Conservation (phyloP, 2,113 vertebrate species). For the Axis porcinus region DNA sequence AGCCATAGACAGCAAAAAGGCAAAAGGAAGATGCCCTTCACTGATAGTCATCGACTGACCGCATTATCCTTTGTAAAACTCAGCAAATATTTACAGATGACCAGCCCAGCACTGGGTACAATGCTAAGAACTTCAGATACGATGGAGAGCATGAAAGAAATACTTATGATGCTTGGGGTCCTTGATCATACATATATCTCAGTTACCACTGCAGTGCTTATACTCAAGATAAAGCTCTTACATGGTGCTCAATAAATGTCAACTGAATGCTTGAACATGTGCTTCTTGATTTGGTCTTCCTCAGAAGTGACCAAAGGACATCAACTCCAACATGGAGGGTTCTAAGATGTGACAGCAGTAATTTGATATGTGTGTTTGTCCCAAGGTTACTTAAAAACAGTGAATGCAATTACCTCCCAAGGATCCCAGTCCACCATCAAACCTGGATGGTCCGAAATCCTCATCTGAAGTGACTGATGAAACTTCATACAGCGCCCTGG, state of each 20-base stretch:
- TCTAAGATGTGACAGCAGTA: neutral
- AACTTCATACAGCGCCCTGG: neutral
- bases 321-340: neutral
- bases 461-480: neutral
- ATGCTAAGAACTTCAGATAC: neutral
- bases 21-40: neutral
- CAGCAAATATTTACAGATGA: neutral
- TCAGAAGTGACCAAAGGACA: neutral
- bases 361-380: too few relatives aligned
- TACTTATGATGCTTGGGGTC: neutral
- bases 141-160: neutral
- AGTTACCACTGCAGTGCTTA: rapidly evolving
- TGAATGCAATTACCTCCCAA: neutral
- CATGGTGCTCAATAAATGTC: neutral
- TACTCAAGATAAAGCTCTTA: neutral
- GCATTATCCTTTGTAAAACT: neutral
- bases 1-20: neutral
- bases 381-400: neutral
- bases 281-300: neutral
- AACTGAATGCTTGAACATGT: rapidly evolving
- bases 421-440: neutral
- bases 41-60: rapidly evolving
- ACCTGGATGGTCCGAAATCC: neutral
- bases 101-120: rapidly evolving
- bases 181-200: too few relatives aligned